Evolutionary conservation across 1,140 invertebrate genomes (phyloP), one percentile per base, ranked within the genome.

Genomic region (Zaprionus taronus): DNA sequence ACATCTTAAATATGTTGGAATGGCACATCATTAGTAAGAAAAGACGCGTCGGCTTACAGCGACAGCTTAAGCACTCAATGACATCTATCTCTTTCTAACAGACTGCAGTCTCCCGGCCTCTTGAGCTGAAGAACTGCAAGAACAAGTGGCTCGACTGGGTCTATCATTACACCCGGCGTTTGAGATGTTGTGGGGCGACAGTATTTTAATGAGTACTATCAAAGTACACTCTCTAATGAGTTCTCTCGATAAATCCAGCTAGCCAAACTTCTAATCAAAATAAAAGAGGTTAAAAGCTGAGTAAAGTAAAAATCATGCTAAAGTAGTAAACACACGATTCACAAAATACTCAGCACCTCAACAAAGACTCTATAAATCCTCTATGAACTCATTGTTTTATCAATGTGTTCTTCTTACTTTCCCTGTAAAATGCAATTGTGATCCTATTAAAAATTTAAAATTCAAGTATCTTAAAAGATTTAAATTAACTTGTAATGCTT

Each of bases 11-110:
- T 65, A 58, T 61, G 14, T 61, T 47, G 28, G 34, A 47, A 65
- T 66, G 72, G 70, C 49, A 84, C 77, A 70, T 90, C 84, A 89
- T 89, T 89, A 90, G 72, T 44, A 53, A 53, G 49, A 71, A 57
- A 75, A 78, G 53, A 53, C 53, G 58, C 17, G 61, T 75, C 76
- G 60, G 53, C 41, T 20, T 12, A 51, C 47, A 24, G 47, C 5
- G 20, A 17, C 41, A 51, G 47, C 47, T 51, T 24, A 24, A 51
- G 17, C 1, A 51, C 47, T 51, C 22, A 11, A 24, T 51, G 47
- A 51, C 47, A 51, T 51, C 20, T 24, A 51, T 51, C 47, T 51
- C 47, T 14, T 24, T 51, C 20, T 24, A 20, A 9, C 47, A 47
- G 41, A 9, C 41, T 47, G 41, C 41, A 47, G 41, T 26, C 34